phyloP scores from a whole-genome alignment of 2,797 vertebrate genomes.

The Melanotaenia nigrans region DNA sequence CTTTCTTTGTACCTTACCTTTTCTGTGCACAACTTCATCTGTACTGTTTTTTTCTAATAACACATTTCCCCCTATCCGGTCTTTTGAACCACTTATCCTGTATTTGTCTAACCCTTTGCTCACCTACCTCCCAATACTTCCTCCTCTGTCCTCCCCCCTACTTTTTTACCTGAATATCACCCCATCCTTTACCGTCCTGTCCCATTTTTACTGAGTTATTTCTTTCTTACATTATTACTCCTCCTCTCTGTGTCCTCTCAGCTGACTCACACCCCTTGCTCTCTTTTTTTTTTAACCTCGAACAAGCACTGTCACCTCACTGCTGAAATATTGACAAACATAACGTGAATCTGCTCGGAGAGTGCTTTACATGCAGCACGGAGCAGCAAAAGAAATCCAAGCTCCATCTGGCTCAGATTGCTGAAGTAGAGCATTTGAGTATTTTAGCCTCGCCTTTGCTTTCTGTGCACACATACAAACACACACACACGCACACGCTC shows the following conservation, averaged over 20 bases:
- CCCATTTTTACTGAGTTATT: conserved; percentile 25
- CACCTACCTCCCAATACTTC: conserved; percentile 17
- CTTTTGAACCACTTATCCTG: conserved; percentile 15
- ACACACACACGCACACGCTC: conserved; percentile 16
- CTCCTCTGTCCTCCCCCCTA: conserved; percentile 32
- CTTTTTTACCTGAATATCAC: conserved; percentile 24
- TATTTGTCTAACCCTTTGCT: conserved; percentile 14
- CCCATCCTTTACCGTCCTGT: conserved; percentile 32
- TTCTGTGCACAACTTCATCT: not conserved
- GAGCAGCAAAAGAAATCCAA: conserved; percentile 64
- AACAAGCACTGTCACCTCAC: conserved; percentile 46
- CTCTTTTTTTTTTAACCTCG: not conserved
- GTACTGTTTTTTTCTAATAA: not conserved
- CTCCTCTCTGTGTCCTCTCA: conserved; percentile 21
- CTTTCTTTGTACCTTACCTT: not conserved
- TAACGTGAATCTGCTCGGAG: conserved; percentile 60
- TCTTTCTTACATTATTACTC: not conserved
- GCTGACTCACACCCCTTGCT: conserved; percentile 34
- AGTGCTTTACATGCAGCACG: conserved; percentile 61
- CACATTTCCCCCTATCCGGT: not conserved
- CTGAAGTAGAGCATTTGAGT: conserved; percentile 75
- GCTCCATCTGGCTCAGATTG: conserved; percentile 67
- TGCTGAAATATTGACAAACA: conserved; percentile 73
- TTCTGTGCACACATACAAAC: conserved; percentile 26
- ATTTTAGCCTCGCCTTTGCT: conserved; percentile 59